Conservation (phyloP, 2,797 vertebrate species). For the Sebastes kiyomatsui region DNA sequence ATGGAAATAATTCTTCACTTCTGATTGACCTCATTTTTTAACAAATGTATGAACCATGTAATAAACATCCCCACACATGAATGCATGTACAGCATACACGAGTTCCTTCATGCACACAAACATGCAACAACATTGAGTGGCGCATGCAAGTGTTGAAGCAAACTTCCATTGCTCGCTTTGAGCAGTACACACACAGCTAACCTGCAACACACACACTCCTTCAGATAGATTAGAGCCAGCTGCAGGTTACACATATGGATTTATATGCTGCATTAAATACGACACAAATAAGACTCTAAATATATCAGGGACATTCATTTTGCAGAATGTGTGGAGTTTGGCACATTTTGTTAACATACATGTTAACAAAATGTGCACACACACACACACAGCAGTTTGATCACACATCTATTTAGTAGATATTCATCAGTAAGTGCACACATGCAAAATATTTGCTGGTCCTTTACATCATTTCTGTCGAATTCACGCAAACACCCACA, state of each 20-base stretch:
- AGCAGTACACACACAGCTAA: background rate
- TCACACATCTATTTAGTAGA: background rate
- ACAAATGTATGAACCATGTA: slow-evolving; percentile 6
- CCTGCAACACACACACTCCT: background rate
- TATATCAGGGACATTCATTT: background rate
- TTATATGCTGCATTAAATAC: background rate
- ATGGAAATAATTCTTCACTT: slow-evolving; percentile 13
- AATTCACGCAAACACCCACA: background rate
- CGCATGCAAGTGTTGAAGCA: background rate
- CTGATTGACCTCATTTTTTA: slow-evolving; percentile 5
- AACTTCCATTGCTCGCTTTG: background rate
- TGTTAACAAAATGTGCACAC: background rate
- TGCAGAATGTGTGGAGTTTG: background rate
- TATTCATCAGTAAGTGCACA: background rate
- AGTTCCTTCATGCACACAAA: slow-evolving; percentile 19
- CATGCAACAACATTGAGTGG: background rate
- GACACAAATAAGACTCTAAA: background rate
- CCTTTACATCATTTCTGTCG: background rate
- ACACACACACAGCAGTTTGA: background rate
- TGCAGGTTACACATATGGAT: slow-evolving; percentile 21
- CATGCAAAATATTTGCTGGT: background rate
- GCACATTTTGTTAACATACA: background rate
- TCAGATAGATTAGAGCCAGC: slow-evolving; percentile 39
- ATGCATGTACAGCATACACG: slow-evolving; percentile 1
- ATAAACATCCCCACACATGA: background rate